These are phyloP conservation scores for Melanotaenia duboulayi DNA, from an alignment of 2,113 vertebrate species.

Conservation along the genomic window DNA sequence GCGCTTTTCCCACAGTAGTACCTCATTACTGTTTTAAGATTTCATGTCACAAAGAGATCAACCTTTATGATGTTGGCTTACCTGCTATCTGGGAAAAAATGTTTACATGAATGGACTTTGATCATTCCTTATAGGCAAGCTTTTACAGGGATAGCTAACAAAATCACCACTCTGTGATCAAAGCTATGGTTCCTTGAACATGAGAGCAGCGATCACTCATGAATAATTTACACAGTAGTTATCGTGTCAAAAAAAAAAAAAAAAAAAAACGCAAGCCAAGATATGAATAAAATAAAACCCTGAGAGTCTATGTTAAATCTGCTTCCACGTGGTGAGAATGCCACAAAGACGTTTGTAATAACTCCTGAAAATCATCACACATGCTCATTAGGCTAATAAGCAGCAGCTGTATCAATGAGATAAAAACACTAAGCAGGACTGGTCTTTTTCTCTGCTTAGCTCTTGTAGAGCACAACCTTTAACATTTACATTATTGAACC, in stretches of 20 bases:
- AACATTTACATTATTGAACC: background rate
- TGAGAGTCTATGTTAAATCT: constrained; percentile 35
- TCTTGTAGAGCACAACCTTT: background rate
- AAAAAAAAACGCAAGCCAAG: constrained; percentile 50
- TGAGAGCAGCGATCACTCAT: constrained; percentile 45
- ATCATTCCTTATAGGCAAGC: constrained; percentile 28
- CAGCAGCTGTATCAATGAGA: constrained; percentile 29
- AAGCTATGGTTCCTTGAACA: constrained; percentile 54
- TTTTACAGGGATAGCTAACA: constrained; percentile 35
- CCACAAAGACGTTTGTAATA: constrained; percentile 17
- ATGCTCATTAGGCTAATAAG: constrained; percentile 49
- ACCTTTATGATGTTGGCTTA: constrained; percentile 19
- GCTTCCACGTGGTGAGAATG: constrained; percentile 21
- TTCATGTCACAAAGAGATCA: constrained; percentile 6
- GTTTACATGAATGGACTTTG: constrained; percentile 53
- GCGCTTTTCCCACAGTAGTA: background rate
- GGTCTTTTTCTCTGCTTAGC: constrained; percentile 14
- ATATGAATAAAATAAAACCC: constrained; percentile 31
- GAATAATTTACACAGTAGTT: constrained; percentile 74
- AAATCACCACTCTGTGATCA: constrained; percentile 49
- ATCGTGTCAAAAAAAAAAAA: constrained; percentile 62
- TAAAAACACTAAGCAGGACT: constrained; percentile 21
- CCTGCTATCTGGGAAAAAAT: constrained; percentile 26
- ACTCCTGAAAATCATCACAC: constrained; percentile 17
- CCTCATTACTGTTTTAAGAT: constrained; percentile 20